Evolutionary conservation across 2,113 vertebrate species (phyloP).

Genomic region (Anas platyrhynchos): DNA sequence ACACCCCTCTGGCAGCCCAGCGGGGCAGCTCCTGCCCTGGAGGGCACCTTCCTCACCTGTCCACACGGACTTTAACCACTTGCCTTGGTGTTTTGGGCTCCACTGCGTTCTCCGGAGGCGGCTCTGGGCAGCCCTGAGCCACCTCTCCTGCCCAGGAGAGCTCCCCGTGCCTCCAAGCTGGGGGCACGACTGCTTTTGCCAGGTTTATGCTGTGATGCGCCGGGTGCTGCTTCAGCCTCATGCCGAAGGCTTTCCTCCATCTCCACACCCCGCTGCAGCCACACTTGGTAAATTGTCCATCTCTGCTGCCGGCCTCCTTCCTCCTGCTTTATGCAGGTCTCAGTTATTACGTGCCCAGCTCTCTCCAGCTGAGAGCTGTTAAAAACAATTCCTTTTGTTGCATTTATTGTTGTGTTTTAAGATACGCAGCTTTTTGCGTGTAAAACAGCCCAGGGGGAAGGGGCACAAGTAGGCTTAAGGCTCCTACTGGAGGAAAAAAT

Average conservation of each 20-base stretch:
- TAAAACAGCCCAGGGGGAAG: neutral
- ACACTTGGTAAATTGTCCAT: neutral
- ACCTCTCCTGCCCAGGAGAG: neutral
- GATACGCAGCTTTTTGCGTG: neutral
- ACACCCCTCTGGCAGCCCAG: neutral
- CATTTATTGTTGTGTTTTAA: accelerated
- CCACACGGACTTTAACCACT: neutral
- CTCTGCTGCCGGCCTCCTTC: neutral
- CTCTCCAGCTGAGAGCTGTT: neutral
- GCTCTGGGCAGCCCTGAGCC: neutral
- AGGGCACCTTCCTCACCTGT: neutral
- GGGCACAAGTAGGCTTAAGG: neutral
- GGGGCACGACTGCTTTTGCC: accelerated
- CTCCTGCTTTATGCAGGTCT: neutral
- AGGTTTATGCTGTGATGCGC: neutral
- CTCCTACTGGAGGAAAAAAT: neutral
- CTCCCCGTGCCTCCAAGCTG: neutral
- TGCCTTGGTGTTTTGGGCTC: neutral
- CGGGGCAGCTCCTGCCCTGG: neutral
- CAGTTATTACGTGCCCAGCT: neutral
- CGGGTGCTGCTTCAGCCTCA: accelerated
- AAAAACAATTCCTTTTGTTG: neutral
- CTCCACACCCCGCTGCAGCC: accelerated
- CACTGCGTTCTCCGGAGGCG: accelerated
- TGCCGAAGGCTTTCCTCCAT: neutral